These are phyloP conservation scores for Serranus cabrilla DNA, from an alignment of 2,797 vertebrate species.

Conservation along the genomic window DNA sequence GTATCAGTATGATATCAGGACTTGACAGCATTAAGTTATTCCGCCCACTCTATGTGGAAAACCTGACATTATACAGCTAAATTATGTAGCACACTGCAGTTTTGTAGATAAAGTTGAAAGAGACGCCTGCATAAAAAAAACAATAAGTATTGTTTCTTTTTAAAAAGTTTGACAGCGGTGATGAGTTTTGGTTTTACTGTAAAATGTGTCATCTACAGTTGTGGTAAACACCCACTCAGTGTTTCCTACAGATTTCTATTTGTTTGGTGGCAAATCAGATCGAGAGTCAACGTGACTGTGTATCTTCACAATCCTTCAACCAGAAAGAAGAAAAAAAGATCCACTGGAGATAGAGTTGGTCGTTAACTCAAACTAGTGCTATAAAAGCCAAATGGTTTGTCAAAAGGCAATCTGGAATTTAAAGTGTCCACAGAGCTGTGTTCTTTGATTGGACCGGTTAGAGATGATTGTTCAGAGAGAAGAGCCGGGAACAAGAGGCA, in stretches of 20 bases:
- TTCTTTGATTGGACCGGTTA: neutral
- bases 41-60: conserved; percentile 55
- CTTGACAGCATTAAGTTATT: conserved; percentile 63
- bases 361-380: conserved; percentile 1
- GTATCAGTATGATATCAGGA: conserved; percentile 48
- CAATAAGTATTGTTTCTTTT: conserved; percentile 33
- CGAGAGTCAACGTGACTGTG: conserved; percentile 2
- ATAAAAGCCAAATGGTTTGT: neutral
- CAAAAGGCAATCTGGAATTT: neutral
- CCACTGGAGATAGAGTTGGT: neutral
- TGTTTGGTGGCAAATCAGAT: conserved; percentile 26
- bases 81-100: conserved; percentile 35
- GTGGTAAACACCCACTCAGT: conserved; percentile 49
- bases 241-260: conserved; percentile 30
- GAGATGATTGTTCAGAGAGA: conserved; percentile 10
- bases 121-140: conserved; percentile 25
- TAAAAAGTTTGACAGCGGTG: conserved; percentile 39
- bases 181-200: conserved; percentile 33
- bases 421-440: neutral
- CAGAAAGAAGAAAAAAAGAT: neutral
- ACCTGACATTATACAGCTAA: conserved; percentile 38
- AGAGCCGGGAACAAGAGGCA: neutral
- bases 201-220: conserved; percentile 47
- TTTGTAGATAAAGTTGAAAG: conserved; percentile 39
- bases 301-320: conserved; percentile 5